A percentile compares a stretch with the other conserved stretches of the same genome.
These are phyloP conservation scores for Vicugna pacos DNA, from an alignment of 2,113 vertebrate genomes.

Conservation along the genomic window DNA sequence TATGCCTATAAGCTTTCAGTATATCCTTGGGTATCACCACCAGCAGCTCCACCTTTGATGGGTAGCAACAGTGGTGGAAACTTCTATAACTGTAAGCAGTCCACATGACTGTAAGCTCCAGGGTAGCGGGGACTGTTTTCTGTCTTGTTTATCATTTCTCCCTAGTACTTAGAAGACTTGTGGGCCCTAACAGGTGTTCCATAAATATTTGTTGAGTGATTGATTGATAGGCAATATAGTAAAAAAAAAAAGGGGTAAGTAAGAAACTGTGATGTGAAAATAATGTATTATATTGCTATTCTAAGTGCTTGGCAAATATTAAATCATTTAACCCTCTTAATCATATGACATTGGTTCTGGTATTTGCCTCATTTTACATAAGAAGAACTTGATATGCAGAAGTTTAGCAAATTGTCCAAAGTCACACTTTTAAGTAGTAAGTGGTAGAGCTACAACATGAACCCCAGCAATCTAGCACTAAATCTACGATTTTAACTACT, in stretches of 20 bases:
- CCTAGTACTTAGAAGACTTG: neutral
- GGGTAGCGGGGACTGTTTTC: neutral
- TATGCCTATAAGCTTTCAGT: neutral
- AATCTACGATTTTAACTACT: neutral
- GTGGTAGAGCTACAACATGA: neutral
- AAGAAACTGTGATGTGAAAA: slow-evolving; percentile 25
- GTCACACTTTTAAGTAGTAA: neutral
- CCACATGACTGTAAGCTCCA: neutral
- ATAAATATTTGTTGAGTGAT: neutral
- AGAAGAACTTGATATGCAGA: neutral
- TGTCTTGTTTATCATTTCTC: neutral
- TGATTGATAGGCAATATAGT: neutral
- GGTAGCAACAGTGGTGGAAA: neutral
- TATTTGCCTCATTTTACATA: neutral
- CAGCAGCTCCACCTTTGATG: neutral
- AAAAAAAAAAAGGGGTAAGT: neutral
- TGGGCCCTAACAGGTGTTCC: neutral
- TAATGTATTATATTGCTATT: neutral
- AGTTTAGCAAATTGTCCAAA: neutral
- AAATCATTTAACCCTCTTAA: neutral
- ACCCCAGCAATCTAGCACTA: neutral
- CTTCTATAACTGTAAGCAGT: neutral
- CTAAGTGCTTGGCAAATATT: neutral
- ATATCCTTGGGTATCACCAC: neutral
- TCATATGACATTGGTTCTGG: neutral